Base-by-base conservation (phyloP, 53 echinoderm and acorn worm species). In the Paelopatides confundens region DNA sequence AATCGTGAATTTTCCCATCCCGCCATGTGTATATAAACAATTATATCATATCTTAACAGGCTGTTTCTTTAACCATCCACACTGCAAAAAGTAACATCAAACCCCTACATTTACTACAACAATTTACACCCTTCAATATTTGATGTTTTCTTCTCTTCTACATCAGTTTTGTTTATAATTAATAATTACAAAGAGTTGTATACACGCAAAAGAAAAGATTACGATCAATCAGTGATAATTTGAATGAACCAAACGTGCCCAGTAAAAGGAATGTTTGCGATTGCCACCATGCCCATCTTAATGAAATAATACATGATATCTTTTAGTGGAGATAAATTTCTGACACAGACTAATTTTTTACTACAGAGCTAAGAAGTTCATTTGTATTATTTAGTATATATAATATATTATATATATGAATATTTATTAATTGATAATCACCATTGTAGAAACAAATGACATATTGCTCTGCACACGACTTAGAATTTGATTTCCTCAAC, bases 381-480 rank as follows among this genome's bases (percentile, higher is more conserved):
- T 43, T 43, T 43, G 12, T 8, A 43, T 43, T 8, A 43, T 43
- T 10, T 43, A 43, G 8, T 43, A n/a, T 43, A 43, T 58, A 58
- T 23, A 18, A 58, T 58, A n/a, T 58, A 58, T 58, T n/a, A 58
- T n/a, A 21, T 54, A 58, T 58, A 58, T 58, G 58, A 58, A 58
- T 58, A 58, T 58, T 58, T 5, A 0, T 18, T 58, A 58, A 18
- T 58, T 58, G 58, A 58, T 58, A n/a, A 58, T 18, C 58, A 58
- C 58, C 58, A 58, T 21, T 58, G 58, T 58, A 58, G 58, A 58
- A 58, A 58, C 58, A 21, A 58, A 58, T 58, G 58, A 67, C 33
- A 79, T 79, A 79, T 79, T 79, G 79, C 79, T 79, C 79, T 54
- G 54, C 79, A 79, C 79, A 79, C 79, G 79, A 79, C 40, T 74